Conservation (phyloP, 1,140 invertebrate species). For the Papilio glaucus region DNA sequence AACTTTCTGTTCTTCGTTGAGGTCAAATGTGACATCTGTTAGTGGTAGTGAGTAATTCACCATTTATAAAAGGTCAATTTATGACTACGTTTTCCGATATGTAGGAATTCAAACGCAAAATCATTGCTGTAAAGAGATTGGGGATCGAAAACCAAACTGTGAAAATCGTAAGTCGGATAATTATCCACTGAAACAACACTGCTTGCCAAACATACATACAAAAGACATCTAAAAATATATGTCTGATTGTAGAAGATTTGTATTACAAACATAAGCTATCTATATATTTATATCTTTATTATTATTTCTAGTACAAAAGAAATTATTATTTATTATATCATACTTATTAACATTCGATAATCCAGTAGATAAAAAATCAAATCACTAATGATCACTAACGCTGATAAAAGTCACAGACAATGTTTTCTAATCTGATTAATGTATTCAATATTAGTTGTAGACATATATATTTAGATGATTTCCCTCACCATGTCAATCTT, state of each 20-base stretch:
- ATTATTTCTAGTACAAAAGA: conserved; percentile 9
- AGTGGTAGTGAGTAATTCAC: neutral
- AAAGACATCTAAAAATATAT: conserved; percentile 40
- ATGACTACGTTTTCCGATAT: too few species aligned
- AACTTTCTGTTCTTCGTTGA: neutral
- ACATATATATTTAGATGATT: conserved; percentile 71
- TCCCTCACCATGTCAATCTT: conserved; percentile 70
- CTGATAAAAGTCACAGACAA: conserved; percentile 10
- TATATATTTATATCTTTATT: too few species aligned
- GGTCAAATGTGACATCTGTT: neutral
- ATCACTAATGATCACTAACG: conserved; percentile 7
- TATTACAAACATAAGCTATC: conserved; percentile 51
- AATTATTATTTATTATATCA: neutral
- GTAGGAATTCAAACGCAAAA: too few species aligned
- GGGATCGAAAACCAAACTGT: neutral
- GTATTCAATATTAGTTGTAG: conserved; percentile 42
- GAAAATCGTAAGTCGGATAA: neutral
- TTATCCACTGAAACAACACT: conserved; percentile 6
- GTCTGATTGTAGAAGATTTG: conserved; percentile 46
- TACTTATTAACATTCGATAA: neutral
- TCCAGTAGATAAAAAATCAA: neutral
- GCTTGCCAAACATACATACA: conserved; percentile 19
- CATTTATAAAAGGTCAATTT: too few species aligned
- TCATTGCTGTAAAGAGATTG: neutral
- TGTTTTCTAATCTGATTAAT: conserved; percentile 41